Evolutionary conservation across 2,797 vertebrate species (phyloP), one percentile per base, ranked within the genome.

Genomic region (Galaxias olidus): DNA sequence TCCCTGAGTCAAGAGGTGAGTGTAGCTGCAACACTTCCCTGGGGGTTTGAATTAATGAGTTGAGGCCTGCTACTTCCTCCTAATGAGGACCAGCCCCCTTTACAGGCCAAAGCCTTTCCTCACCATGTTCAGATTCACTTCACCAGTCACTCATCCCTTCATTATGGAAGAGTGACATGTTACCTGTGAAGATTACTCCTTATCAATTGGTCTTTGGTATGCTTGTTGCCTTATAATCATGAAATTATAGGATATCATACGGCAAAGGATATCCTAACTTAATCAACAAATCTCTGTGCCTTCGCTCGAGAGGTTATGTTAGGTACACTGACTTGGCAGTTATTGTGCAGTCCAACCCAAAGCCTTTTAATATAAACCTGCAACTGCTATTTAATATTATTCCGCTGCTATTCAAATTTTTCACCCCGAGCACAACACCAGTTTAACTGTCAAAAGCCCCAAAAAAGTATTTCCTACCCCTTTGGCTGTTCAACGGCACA

Each of bases 401-500:
- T 20, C 53, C 53, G 12, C 2, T 55, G n/a, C 41, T 40, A 55
- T 55, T 30, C 4, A 41, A 55, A 40, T 55, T 13, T 70, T 75
- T 75, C 66, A 70, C 68, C 70, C 78, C 9, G 0, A 52, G 48
- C 30, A 3, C 30, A 30, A 30, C 30, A 30, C 72, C 77, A 75
- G 82, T 80, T 84, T 73, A 81, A 86, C 83, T 78, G 83, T 85
- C 76, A 81, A 59, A 84, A 71, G 9, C 10, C 45, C 9, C 8
- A 42, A 57, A 42, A 8, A 12, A 43, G 55, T 13, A 15, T 42
- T 42, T 9, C 10, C 49, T 62, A 65, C 68, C 46, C 58, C 59
- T 69, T 74, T 66, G 74, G 67, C 80, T 30, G 3, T 30, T 83
- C 72, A 70, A 67, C 63, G 63, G 71, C 60, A 47, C 66, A 46